Conservation (phyloP, 2,888 invertebrate species). For the Cephus rjabovi region DNA sequence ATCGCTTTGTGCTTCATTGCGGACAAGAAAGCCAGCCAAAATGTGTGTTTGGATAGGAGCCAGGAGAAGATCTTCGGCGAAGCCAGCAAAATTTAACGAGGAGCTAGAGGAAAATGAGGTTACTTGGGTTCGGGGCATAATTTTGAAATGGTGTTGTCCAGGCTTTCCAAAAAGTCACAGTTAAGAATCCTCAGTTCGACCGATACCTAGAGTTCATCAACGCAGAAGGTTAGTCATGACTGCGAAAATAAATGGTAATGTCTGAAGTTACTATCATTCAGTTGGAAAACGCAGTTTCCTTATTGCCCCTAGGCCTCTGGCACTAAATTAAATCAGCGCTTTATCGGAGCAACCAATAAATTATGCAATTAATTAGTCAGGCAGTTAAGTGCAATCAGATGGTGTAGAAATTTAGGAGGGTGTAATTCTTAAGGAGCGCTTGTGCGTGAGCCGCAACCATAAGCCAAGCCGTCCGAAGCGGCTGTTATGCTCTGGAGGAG, state of each 20-base stretch:
- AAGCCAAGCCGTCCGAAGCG: conserved; percentile 30
- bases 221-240: no score
- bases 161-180: no score
- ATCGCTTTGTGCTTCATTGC: conserved; percentile 41
- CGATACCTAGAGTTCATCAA: no score
- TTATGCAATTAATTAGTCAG: conserved; percentile 60
- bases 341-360: conserved; percentile 58
- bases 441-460: conserved; percentile 56
- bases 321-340: conserved; percentile 55
- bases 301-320: neutral
- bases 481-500: no score
- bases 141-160: neutral
- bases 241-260: no score
- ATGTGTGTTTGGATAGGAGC: conserved; percentile 42
- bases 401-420: conserved; percentile 54
- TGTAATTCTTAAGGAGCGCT: conserved; percentile 41
- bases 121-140: conserved; percentile 23
- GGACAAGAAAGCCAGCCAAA: conserved; percentile 28
- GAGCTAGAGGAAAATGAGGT: conserved; percentile 32
- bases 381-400: conserved; percentile 62
- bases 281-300: no score
- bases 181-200: no score
- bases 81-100: conserved; percentile 49
- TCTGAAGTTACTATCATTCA: no score
- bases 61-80: conserved; percentile 39